Conservation (phyloP, 2,888 invertebrate species). For the Phengaris alcon region DNA sequence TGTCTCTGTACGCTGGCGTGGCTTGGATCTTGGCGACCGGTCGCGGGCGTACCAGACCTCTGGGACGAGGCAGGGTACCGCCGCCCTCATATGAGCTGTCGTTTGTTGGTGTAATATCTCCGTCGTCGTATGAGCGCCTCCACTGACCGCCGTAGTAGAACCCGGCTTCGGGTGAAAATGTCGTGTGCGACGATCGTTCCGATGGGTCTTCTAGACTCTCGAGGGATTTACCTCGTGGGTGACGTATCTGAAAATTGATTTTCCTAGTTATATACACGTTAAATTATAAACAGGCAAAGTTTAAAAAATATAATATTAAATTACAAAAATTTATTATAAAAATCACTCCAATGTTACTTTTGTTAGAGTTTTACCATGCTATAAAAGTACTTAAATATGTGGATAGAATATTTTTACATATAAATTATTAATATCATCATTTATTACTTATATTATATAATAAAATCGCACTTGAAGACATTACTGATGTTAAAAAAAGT, state of each 20-base stretch:
- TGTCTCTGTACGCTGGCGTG: constrained; percentile 74
- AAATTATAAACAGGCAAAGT: background rate
- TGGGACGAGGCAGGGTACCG: constrained; percentile 91
- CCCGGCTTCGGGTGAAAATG: constrained; percentile 80
- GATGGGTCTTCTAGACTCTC: constrained; percentile 91
- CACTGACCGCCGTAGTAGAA: constrained; percentile 82
- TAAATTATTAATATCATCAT: background rate
- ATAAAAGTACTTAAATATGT: constrained; percentile 29
- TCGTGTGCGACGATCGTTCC: constrained; percentile 81
- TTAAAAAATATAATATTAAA: background rate
- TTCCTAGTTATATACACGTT: background rate
- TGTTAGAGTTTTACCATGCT: constrained; percentile 31
- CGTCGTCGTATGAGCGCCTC: constrained; percentile 92
- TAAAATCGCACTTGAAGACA: constrained; percentile 2
- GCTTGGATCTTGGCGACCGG: constrained; percentile 88
- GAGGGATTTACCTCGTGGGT: constrained; percentile 90
- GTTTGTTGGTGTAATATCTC: constrained; percentile 92
- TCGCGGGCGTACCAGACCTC: constrained; percentile 88
- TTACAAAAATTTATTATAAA: constrained; percentile 1
- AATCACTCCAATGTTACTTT: constrained; percentile 25
- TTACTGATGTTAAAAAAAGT: constrained; percentile 14
- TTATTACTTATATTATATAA: constrained; percentile 2
- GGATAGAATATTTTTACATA: constrained; percentile 25
- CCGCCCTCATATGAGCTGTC: constrained; percentile 85
- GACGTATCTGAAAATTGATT: constrained; percentile 81